phyloP scores from a whole-genome alignment of 2,888 invertebrate species.

The Drosophila anceps region DNA sequence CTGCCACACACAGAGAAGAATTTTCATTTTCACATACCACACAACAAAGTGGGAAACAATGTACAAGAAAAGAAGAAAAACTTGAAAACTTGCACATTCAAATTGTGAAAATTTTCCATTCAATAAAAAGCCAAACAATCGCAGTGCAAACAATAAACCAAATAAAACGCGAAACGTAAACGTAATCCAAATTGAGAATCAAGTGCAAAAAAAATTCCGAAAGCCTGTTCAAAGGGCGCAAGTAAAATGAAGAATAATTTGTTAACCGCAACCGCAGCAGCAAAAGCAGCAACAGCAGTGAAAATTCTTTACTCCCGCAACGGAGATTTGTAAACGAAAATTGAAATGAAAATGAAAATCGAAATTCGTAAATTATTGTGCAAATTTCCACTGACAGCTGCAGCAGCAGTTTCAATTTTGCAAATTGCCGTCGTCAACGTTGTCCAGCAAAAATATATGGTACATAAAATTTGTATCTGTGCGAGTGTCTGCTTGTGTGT shows the following conservation, averaged over 20 bases:
- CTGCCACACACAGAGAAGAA: constrained; percentile 72
- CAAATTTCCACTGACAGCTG: constrained; percentile 40
- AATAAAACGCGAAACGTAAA: constrained; percentile 32
- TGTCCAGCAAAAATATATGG: constrained; percentile 73
- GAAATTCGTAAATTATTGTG: constrained; percentile 51
- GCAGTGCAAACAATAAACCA: constrained; percentile 37
- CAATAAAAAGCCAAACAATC: constrained; percentile 39
- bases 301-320: constrained; percentile 33
- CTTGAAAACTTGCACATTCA: constrained; percentile 52
- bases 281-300: constrained; percentile 41
- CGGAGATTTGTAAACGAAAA: constrained; percentile 32
- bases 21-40: constrained; percentile 72
- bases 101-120: constrained; percentile 64
- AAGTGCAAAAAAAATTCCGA: constrained; percentile 54
- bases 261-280: constrained; percentile 37
- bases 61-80: constrained; percentile 70
- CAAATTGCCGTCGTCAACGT: constrained; percentile 45
- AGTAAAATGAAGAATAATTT: constrained; percentile 12
- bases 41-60: constrained; percentile 55
- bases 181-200: constrained; percentile 32
- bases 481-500: constrained; percentile 33
- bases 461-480: constrained; percentile 73
- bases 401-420: constrained; percentile 42
- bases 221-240: constrained; percentile 33
- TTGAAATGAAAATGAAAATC: constrained; percentile 56